Evolutionary conservation across 2,797 vertebrate genomes (phyloP), one percentile per base, ranked within the genome.

Genomic region (Propithecus deckenii): DNA sequence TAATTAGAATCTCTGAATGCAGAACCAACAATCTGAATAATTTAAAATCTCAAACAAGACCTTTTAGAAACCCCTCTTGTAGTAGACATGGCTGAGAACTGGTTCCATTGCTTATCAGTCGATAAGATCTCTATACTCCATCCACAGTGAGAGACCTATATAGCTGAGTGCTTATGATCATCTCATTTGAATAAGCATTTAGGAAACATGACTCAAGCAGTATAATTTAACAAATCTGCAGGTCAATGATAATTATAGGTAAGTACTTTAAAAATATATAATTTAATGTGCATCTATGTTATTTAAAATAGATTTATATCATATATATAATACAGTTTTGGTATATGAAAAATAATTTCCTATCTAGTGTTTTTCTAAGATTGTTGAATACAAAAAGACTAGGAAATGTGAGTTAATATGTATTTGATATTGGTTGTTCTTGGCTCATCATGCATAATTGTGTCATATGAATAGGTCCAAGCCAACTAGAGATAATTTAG

Each of bases 401-500:
- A 90, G 23, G 30, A 91, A 94, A 63, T 90, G 43, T 67, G 63
- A 67, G 32, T 86, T 93, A 59, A 1, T 67, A 96, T 94, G 96
- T 48, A 85, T 93, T 85, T 97, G 67, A 80, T 94, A 93, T 43
- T 91, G n/a, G 94, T 91, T 97, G 46, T 78, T 97, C 61, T 97
- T 97, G 96, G 87, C 85, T 94, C 87, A 74, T 89, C 92, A 75
- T 61, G 38, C 67, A 59, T 86, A 92, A 96, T 90, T 97, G 80
- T 97, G 93, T 97, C 87, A 95, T 94, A 61, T 80, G 57, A 96
- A 79, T 84, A 96, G 7, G 20, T 76, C 43, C 63, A 76, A 93
- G 97, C 93, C 96, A 97, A 98, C 80, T 6, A 71, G 32, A 94
- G 95, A 96, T 88, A 98, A 96, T 72, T 94, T 90, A 92, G 25